A percentile compares a stretch with the other conserved stretches of the same genome.
These are phyloP conservation scores for Cephus rjabovi DNA, from an alignment of 2,888 invertebrate genomes.

Conservation along the genomic window DNA sequence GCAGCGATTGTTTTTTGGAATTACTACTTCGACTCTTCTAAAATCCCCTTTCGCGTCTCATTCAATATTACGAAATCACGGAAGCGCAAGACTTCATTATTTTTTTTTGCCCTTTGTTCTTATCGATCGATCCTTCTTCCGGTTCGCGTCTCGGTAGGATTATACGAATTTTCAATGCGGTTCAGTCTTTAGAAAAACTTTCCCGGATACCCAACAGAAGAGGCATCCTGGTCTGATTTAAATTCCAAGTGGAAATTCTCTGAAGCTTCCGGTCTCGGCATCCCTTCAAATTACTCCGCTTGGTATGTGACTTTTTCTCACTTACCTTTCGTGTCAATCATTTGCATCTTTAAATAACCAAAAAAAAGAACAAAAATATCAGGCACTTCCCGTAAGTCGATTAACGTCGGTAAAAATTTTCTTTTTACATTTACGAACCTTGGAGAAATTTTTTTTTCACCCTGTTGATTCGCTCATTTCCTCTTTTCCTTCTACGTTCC, in stretches of 20 bases:
- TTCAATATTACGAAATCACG: not conserved
- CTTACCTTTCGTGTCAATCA: not conserved
- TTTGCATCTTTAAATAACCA: not conserved
- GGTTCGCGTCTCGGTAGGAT: slow-evolving; percentile 64
- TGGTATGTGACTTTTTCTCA: not conserved
- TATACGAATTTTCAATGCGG: slow-evolving; percentile 21
- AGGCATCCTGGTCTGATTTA: not conserved
- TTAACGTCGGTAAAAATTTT: not conserved
- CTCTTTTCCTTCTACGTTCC: not conserved
- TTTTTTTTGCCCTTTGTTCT: not conserved
- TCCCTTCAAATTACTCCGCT: not conserved
- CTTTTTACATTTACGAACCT: not conserved
- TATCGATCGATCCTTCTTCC: slow-evolving; percentile 48
- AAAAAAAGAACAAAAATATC: not conserved
- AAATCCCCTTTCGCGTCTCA: not conserved
- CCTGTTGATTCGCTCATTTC: not conserved
- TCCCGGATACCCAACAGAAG: not conserved
- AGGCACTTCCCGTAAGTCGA: not conserved
- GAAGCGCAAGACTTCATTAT: not conserved
- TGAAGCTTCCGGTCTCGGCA: not conserved
- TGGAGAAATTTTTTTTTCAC: not conserved
- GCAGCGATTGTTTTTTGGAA: not conserved
- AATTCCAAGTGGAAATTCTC: not conserved
- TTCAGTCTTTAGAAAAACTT: not conserved
- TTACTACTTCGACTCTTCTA: not conserved